phyloP scores from a whole-genome alignment of 1,140 invertebrate genomes.

The Conus ventricosus region DNA sequence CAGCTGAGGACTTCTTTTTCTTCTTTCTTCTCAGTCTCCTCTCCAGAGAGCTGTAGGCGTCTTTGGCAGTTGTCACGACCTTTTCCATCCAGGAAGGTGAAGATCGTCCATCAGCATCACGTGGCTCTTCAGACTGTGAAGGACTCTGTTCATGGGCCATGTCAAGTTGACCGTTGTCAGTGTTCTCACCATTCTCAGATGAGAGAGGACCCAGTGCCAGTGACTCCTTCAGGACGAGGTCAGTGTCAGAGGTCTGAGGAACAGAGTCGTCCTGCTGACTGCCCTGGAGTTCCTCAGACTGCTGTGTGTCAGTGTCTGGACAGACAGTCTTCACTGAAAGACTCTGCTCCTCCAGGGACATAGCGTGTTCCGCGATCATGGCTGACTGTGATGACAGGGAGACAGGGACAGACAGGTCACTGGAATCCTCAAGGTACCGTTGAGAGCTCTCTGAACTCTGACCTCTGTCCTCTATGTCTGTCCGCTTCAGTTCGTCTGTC shows the following conservation, averaged over 20 bases:
- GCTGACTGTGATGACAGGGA: neutral
- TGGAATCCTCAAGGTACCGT: neutral
- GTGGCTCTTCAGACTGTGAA: neutral
- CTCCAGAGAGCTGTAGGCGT: conserved; percentile 17
- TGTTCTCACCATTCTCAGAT: too few relatives aligned
- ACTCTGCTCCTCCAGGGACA: neutral
- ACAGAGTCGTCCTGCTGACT: neutral
- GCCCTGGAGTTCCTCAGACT: too few relatives aligned
- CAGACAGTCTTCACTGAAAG: neutral
- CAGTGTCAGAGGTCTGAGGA: neutral
- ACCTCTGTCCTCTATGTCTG: neutral
- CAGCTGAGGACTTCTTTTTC: conserved; percentile 6
- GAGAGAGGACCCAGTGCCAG: too few relatives aligned
- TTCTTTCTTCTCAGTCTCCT: conserved; percentile 8
- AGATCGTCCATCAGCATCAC: neutral
- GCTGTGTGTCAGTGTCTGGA: too few relatives aligned
- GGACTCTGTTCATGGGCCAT: neutral
- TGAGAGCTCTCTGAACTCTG: neutral
- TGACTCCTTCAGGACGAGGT: neutral
- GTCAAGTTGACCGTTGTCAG: too few relatives aligned
- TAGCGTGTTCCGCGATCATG: neutral
- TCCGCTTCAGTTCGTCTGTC: neutral
- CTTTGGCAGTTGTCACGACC: neutral
- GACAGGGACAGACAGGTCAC: neutral
- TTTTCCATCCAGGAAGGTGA: conserved; percentile 26